Conservation (phyloP, 2,888 invertebrate genomes). For the Coecobrya sp. region DNA sequence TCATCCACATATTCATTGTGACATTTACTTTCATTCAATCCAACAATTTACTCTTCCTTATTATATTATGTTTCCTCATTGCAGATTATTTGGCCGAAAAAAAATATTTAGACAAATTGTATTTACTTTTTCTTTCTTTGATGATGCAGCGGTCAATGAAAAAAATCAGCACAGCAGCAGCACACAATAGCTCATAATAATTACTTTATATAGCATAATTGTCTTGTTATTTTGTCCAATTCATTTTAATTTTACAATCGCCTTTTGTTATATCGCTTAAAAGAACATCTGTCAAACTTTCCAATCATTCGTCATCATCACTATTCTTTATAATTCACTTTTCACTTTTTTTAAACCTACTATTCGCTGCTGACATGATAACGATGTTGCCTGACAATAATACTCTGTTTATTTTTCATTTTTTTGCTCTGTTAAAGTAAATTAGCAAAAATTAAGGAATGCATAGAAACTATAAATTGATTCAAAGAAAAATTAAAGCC, state of each 20-base stretch:
- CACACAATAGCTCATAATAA: not conserved
- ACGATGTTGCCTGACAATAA: not conserved
- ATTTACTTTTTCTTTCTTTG: no score
- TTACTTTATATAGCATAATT: not conserved
- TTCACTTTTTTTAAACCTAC: not conserved
- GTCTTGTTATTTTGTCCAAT: not conserved
- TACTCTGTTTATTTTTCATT: not conserved
- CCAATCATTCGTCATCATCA: constrained; percentile 51
- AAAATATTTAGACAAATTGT: no score
- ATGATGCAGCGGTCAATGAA: no score
- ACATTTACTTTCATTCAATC: not conserved
- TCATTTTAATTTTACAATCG: not conserved
- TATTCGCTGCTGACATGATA: not conserved
- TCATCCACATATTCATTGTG: no score
- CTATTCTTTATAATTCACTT: not conserved
- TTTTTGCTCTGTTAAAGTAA: not conserved
- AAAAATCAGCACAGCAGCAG: not conserved
- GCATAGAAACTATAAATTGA: not conserved
- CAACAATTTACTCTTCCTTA: not conserved
- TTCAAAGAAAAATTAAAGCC: not conserved
- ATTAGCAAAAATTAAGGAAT: no score
- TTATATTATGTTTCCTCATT: not conserved
- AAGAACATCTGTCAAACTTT: constrained; percentile 44
- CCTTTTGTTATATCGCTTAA: not conserved
- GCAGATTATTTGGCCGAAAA: not conserved